phyloP scores from a whole-genome alignment of 2,888 invertebrate genomes.

The Pedicia rivosa region DNA sequence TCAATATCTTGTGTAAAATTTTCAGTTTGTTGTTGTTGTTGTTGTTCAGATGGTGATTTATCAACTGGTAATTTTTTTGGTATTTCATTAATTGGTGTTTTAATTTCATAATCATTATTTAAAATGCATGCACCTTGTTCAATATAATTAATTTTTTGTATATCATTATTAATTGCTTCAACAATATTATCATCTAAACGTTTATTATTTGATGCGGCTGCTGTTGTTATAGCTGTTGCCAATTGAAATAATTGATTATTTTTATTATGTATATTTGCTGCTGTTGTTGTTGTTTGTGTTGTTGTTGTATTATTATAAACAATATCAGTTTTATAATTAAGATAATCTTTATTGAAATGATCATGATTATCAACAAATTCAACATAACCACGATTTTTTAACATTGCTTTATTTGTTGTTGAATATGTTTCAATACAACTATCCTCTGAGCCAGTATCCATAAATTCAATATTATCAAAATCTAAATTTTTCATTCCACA shows the following conservation, averaged over 20 bases:
- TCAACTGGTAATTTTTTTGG: conserved; percentile 12
- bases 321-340: conserved; percentile 5
- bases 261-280: neutral
- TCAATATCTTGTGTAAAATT: conserved; percentile 31
- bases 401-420: conserved; percentile 34
- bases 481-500: conserved; percentile 35
- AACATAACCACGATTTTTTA: conserved; percentile 48
- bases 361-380: conserved; percentile 36
- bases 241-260: neutral
- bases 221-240: neutral
- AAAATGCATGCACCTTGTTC: conserved; percentile 33
- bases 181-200: conserved; percentile 1
- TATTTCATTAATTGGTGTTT: conserved; percentile 32
- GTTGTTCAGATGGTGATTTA: conserved; percentile 7
- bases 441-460: conserved; percentile 75
- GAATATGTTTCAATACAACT: conserved; percentile 45
- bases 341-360: neutral
- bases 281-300: conserved; percentile 28
- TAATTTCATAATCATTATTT: conserved; percentile 24
- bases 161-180: conserved; percentile 26
- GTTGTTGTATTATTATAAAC: conserved; percentile 20
- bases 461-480: conserved; percentile 67
- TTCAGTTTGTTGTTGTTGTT: conserved; percentile 6
- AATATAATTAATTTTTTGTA: conserved; percentile 38
- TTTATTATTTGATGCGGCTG: neutral